phyloP scores from a whole-genome alignment of 2,113 vertebrate species.

The Philantomba maxwellii region DNA sequence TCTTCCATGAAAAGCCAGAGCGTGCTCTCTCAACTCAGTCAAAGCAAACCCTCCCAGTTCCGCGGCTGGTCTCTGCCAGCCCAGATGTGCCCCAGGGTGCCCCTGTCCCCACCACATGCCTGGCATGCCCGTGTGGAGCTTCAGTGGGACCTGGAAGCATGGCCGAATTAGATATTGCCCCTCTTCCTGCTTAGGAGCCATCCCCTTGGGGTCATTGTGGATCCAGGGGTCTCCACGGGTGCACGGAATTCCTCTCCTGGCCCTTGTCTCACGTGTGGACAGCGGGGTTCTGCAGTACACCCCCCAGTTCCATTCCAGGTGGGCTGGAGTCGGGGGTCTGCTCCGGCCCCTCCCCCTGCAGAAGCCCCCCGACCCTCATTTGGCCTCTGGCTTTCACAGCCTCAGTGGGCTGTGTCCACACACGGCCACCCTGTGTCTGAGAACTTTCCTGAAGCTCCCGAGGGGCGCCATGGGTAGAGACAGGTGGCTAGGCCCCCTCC shows the following conservation, averaged over 20 bases:
- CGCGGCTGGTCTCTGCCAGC: not conserved
- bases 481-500: not conserved
- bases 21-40: not conserved
- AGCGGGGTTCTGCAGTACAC: rapidly evolving
- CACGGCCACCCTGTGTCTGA: rapidly evolving
- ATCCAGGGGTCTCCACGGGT: rapidly evolving
- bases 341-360: not conserved
- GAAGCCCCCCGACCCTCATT: not conserved
- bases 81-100: rapidly evolving
- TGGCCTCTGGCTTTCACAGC: not conserved
- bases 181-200: not conserved
- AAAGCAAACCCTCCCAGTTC: rapidly evolving
- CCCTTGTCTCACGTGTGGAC: rapidly evolving
- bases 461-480: not conserved
- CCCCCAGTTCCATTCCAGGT: not conserved
- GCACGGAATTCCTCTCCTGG: no score
- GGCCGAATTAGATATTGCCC: rapidly evolving
- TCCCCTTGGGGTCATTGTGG: no score
- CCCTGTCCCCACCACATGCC: rapidly evolving
- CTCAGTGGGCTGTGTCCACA: not conserved
- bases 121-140: not conserved
- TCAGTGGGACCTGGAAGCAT: no score
- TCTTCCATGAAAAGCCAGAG: rapidly evolving
- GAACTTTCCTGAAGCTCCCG: not conserved
- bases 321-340: no score